Conservation (phyloP, 2,888 invertebrate genomes). For the Oligia strigilis region DNA sequence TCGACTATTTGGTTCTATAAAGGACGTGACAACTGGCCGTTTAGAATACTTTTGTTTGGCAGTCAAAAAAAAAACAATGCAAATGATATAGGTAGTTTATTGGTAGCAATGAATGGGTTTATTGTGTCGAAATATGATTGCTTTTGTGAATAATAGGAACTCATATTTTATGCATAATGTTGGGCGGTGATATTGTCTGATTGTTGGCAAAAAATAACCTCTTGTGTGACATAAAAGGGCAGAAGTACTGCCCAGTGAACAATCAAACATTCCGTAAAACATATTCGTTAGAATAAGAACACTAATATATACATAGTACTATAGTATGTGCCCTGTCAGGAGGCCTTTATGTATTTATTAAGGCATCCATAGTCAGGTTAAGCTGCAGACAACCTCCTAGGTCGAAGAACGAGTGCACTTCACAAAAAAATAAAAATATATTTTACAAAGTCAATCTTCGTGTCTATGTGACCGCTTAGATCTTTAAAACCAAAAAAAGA, state of each 20-base stretch:
- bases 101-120: conserved; percentile 40
- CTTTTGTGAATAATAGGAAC: conserved; percentile 52
- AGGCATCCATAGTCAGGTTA: too few relatives aligned
- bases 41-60: conserved; percentile 51
- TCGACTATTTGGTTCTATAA: conserved; percentile 56
- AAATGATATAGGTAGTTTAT: conserved; percentile 25
- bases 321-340: background rate
- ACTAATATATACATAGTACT: background rate
- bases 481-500: background rate
- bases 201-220: conserved; percentile 33
- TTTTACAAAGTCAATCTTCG: background rate
- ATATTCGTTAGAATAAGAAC: background rate
- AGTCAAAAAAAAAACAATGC: conserved; percentile 51
- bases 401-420: background rate
- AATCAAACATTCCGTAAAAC: background rate
- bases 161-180: conserved; percentile 44
- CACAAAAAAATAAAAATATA: background rate
- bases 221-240: conserved; percentile 20
- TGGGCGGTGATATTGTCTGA: background rate
- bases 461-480: background rate
- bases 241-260: background rate
- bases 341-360: background rate
- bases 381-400: background rate
- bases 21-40: conserved; percentile 61
- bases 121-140: conserved; percentile 40